Evolutionary conservation across 2,888 invertebrate genomes (phyloP), one percentile per base, ranked within the genome.

Genomic region (Automeris io): DNA sequence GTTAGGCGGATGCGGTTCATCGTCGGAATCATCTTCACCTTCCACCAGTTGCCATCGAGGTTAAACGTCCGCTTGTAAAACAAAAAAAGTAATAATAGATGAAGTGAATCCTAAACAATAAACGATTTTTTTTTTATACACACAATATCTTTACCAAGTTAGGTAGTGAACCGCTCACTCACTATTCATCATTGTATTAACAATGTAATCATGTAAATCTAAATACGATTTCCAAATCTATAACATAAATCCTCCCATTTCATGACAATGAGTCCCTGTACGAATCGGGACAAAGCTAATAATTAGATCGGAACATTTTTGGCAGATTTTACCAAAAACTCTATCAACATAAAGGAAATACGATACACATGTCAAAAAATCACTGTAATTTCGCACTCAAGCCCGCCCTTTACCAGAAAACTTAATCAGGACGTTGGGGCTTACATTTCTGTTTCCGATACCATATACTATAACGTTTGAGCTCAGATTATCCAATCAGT

Each of bases 401-500:
- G 54, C 62, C 68, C 81, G 72, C 81, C 82, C 74, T 53, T 56
- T 50, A 64, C 61, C 69, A 75, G 75, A 71, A 70, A 76, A 81
- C 81, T 77, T 75, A 82, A 85, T 83, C 83, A 85, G 76, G 62
- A 77, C 65, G 61, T 69, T 49, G 70, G 68, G 68, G 70, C 76
- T 76, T 74, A 74, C 68, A 75, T 77, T 82, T 82, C 82, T 79
- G 82, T 81, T 85, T 85, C 82, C 85, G 85, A 85, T 85, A 83
- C 80, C 74, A 67, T 72, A 79, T 77, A 74, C 73, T 76, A 76
- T 81, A 77, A 60, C 82, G 67, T 83, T 85, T 83, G 83, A 85
- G 71, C 70, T 82, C 78, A 85, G 85, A 86, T 86, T 86, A 86
- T 82, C 85, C 85, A 86, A 86, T 86, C 86, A 85, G 86, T 82